phyloP scores from a whole-genome alignment of 2,888 invertebrate genomes.

The Ennomos erosarius region DNA sequence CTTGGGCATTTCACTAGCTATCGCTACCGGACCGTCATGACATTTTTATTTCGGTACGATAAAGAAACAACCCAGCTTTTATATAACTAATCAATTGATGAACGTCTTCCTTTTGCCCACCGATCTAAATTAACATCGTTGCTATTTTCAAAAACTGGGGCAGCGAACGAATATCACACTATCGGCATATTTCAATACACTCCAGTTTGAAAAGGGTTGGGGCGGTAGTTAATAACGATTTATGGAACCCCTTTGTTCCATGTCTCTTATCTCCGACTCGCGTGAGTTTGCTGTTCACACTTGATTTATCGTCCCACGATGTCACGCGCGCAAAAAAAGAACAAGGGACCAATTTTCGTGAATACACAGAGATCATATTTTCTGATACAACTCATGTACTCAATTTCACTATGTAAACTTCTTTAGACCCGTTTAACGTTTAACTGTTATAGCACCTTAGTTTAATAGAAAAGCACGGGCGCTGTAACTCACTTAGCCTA shows the following conservation, averaged over 20 bases:
- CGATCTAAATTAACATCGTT: constrained; percentile 36
- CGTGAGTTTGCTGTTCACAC: constrained; percentile 74
- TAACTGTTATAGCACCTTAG: constrained; percentile 55
- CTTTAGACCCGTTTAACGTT: constrained; percentile 27
- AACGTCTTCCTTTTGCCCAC: constrained; percentile 26
- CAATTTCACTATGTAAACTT: constrained; percentile 35
- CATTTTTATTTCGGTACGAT: too few species aligned
- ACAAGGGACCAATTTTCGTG: constrained; percentile 53
- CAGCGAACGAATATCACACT: constrained; percentile 45
- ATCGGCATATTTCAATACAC: constrained; percentile 58
- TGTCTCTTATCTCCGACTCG: constrained; percentile 71
- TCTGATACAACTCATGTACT: constrained; percentile 22
- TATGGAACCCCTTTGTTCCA: constrained; percentile 82
- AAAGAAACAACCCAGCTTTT: background rate
- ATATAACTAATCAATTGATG: background rate
- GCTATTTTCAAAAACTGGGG: constrained; percentile 43
- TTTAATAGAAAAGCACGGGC: constrained; percentile 63
- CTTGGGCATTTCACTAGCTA: too few species aligned
- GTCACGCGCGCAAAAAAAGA: constrained; percentile 60
- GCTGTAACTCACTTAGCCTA: constrained; percentile 59
- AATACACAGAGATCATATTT: constrained; percentile 36
- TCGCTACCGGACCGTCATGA: too few species aligned
- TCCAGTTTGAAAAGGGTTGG: constrained; percentile 68
- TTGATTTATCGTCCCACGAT: constrained; percentile 73
- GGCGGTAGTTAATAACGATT: constrained; percentile 80